phyloP scores from a whole-genome alignment of 30 jellyfish, hydroid and myxozoan species.

The Aurelia sp. region DNA sequence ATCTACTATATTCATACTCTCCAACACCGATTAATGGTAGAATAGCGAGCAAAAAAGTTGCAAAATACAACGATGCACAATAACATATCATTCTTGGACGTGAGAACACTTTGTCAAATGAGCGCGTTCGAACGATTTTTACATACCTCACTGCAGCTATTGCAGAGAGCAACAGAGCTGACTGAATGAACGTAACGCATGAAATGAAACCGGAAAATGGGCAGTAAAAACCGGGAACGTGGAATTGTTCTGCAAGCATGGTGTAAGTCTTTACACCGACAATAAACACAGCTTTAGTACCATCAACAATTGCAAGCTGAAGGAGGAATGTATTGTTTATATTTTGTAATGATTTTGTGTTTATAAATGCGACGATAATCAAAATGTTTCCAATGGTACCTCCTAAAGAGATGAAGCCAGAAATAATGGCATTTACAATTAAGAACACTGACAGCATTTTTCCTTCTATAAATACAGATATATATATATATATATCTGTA shows the following conservation, averaged over 20 bases:
- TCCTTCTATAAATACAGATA: not conserved
- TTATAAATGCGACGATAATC: slow-evolving; percentile 46
- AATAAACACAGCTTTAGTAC: slow-evolving; percentile 70
- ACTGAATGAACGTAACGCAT: slow-evolving; percentile 64
- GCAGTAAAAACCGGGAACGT: slow-evolving; percentile 58
- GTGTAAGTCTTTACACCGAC: slow-evolving; percentile 74
- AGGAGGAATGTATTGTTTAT: slow-evolving; percentile 74
- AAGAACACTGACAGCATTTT: slow-evolving; percentile 33
- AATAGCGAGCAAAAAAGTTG: slow-evolving; percentile 55
- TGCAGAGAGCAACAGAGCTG: slow-evolving; percentile 78
- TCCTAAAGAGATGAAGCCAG: slow-evolving; percentile 37
- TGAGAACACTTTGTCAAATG: slow-evolving; percentile 38
- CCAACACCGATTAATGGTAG: slow-evolving; percentile 87
- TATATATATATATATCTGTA: no score
- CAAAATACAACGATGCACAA: slow-evolving; percentile 31
- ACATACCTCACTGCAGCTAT: slow-evolving; percentile 84
- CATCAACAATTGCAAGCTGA: slow-evolving; percentile 74
- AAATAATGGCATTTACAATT: slow-evolving; percentile 13
- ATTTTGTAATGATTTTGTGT: slow-evolving; percentile 55
- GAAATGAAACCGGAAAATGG: slow-evolving; percentile 76
- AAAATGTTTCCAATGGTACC: slow-evolving; percentile 67
- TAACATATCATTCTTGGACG: slow-evolving; percentile 35
- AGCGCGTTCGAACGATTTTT: slow-evolving; percentile 63
- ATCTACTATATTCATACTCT: slow-evolving; percentile 69
- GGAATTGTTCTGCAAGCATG: slow-evolving; percentile 40